Evolutionary conservation across 2,113 vertebrate species (phyloP).

Genomic region (Phocoena phocoena): DNA sequence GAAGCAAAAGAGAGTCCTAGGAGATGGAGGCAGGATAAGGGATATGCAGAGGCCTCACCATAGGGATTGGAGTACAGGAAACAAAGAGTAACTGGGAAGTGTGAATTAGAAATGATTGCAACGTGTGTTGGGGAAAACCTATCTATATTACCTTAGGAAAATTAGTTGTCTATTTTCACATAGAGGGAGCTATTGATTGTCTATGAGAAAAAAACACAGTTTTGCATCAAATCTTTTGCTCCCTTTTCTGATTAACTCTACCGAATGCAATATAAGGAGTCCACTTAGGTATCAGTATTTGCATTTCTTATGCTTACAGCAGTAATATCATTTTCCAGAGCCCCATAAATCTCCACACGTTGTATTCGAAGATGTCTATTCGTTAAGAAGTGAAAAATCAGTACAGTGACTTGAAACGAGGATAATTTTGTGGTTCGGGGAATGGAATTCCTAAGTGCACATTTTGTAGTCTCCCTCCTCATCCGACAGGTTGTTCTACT

Average conservation of each 20-base stretch:
- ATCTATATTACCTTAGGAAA: background rate
- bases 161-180: background rate
- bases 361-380: background rate
- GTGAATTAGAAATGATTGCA: background rate
- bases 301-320: background rate
- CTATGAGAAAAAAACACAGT: background rate
- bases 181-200: background rate
- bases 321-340: conserved; percentile 11
- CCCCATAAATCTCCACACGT: background rate
- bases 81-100: background rate
- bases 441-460: background rate
- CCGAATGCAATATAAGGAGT: background rate
- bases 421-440: background rate
- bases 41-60: background rate
- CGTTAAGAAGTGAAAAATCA: background rate
- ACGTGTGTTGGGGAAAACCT: background rate
- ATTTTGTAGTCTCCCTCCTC: background rate
- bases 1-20: background rate
- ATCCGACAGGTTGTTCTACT: background rate
- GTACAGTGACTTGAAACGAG: background rate
- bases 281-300: background rate
- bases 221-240: background rate
- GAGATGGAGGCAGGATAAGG: background rate
- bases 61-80: background rate
- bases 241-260: background rate